phyloP scores from a whole-genome alignment of 1,140 invertebrate species.

The Eubasilissa regina region DNA sequence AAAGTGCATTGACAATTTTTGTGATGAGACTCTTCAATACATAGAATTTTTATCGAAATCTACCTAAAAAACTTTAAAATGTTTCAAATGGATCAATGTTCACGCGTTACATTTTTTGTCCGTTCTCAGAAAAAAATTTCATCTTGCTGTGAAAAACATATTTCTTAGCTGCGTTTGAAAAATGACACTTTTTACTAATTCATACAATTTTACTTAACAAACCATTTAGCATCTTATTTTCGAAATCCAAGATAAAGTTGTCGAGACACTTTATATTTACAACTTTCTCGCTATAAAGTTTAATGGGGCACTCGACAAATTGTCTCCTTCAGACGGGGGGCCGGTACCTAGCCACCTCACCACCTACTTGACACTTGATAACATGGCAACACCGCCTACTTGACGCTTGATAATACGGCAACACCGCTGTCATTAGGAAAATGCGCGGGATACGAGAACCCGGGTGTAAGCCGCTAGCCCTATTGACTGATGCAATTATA shows the following conservation, averaged over 20 bases:
- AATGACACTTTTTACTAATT: slow-evolving; percentile 18
- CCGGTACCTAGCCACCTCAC: background rate
- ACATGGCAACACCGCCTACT: background rate
- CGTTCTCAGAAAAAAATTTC: too few species aligned
- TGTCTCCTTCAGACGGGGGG: slow-evolving; percentile 42
- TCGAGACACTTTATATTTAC: slow-evolving; percentile 51
- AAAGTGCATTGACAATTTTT: too few species aligned
- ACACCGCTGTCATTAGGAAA: slow-evolving; percentile 8
- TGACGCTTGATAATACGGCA: slow-evolving; percentile 27
- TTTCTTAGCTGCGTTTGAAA: too few species aligned
- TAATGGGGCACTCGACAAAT: slow-evolving; percentile 58
- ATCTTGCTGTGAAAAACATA: too few species aligned
- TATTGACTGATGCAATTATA: slow-evolving; percentile 29
- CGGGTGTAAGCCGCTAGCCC: background rate
- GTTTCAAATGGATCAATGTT: too few species aligned
- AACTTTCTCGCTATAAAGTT: slow-evolving; percentile 54
- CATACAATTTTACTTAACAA: slow-evolving; percentile 8
- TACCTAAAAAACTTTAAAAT: too few species aligned
- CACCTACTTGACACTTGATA: slow-evolving; percentile 38
- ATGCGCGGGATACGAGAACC: background rate
- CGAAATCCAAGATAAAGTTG: slow-evolving; percentile 10
- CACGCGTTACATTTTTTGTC: too few species aligned
- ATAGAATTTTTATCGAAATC: too few species aligned
- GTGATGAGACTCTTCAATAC: too few species aligned
- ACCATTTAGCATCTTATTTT: slow-evolving; percentile 15